Base-by-base conservation (phyloP, 1,140 invertebrate genomes). In the Piezodorus guildinii region DNA sequence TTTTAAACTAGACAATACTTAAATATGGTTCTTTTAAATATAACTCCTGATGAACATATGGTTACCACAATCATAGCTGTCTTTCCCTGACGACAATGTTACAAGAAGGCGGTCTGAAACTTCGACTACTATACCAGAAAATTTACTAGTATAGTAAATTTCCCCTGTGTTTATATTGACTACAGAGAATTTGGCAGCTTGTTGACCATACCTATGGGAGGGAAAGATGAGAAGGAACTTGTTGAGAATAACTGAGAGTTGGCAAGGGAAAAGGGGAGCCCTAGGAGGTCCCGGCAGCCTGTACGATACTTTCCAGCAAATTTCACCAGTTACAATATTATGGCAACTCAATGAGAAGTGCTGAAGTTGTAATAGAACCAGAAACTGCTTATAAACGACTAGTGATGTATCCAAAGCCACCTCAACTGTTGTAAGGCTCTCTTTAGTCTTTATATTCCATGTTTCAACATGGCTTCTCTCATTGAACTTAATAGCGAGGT, bases 81-180 rank as follows among this genome's bases (percentile, higher is more conserved):
- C 52, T 5, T 8, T 25, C 15, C 52, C 23, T 16, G 52, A 56
- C 1, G 19, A 23, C 19, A 56, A 56, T 23, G 52, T 56, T 16
- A 56, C 52, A 56, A 56, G 15, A 23, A 56, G 23, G 9, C 52
- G 17, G 27, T 56, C 52, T 56, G 52, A 56, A 27, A 56, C 52
- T n/a, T 56, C 52, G 15, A 56, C 19, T 16, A 56, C 23, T 16
- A 25, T 25, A 9, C 52, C 52, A 9, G 23, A 56, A 25, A 23
- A 56, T 5, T 25, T 56, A 56, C 23, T 56, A 10, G 52, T 56
- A 25, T 56, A 56, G 5, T 6, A 25, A 23, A 56, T 56, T 23
- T 25, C 15, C 17, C 23, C 23, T 21, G 52, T 27, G 6, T 56
- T 3, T 16, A 56, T 56, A 56, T 56, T 23, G 23, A 56, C 4